Base-by-base conservation (phyloP, 1,140 invertebrate genomes). In the Drosophila gunungcola region DNA sequence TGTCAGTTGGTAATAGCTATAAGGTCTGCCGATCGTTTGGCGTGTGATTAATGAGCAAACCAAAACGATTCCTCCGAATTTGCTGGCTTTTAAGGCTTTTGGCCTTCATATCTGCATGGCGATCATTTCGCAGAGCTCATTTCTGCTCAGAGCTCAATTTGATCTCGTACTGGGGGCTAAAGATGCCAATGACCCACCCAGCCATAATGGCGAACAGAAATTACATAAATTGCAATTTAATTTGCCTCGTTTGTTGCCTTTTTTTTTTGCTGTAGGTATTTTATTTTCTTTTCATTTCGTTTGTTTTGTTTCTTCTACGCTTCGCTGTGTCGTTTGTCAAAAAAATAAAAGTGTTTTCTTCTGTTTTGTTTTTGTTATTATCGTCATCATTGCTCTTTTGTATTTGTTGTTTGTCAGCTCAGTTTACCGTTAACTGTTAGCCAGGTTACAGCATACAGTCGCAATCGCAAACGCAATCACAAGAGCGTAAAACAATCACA, bases 181-280 rank as follows among this genome's bases (percentile, higher is more conserved):
- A 21, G 41, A 57, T 57, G 36, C 29, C 6, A 11, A 36, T 63
- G 69, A 58, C 61, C 41, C 46, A 68, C 38, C 39, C 38, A 29
- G 57, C 43, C 16, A 49, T 27, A 46, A 60, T 54, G 32, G 25
- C 45, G 16, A 45, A 64, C n/a, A 65, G 48, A 55, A 69, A 79
- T 88, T 88, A 88, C 72, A 89, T 89, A 88, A 88, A 88, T 88
- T 88, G 84, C 80, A 67, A 88, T 83, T 83, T 88, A 64, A 83
- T 83, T 88, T 79, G 57, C 25, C 70, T 58, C 60, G 62, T 70
- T 58, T 68, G 57, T 60, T 68, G 21, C 29, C 16, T 21, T 21
- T 21, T 21, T 21, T 21, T 27, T 29, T 75, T n/a, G 38, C 27
- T 34, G 57, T 42, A 32, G 16, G 16, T 21, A 21, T 72, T 48